Evolutionary conservation across 2,888 invertebrate species (phyloP).

Genomic region (Drosophila algonquin): DNA sequence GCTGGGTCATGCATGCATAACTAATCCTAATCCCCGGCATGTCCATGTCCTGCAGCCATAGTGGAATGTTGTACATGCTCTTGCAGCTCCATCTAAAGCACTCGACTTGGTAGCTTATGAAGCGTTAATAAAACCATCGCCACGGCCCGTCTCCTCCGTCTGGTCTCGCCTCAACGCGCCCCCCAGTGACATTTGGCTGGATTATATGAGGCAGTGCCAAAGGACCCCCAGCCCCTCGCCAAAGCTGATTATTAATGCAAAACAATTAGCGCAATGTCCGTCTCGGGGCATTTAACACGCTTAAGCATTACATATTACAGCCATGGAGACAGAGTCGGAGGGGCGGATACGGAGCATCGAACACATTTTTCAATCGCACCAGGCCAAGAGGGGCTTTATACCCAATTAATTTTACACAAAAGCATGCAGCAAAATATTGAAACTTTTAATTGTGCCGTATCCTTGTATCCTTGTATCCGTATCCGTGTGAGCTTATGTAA

Average conservation of each 20-base stretch:
- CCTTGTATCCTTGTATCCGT: no score
- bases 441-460: conserved; percentile 39
- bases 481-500: background rate
- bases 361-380: conserved; percentile 20
- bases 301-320: conserved; percentile 30
- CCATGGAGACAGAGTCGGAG: no score
- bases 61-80: conserved; percentile 26
- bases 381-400: conserved; percentile 2
- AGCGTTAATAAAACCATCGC: conserved; percentile 30
- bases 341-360: background rate
- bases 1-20: conserved; percentile 38
- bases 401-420: conserved; percentile 32
- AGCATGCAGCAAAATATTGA: conserved; percentile 32
- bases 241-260: conserved; percentile 47
- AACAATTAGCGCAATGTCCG: conserved; percentile 51
- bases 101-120: conserved; percentile 22
- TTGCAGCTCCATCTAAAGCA: conserved; percentile 7
- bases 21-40: conserved; percentile 27
- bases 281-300: conserved; percentile 48
- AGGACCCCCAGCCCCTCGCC: background rate
- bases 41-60: conserved; percentile 35
- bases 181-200: conserved; percentile 16
- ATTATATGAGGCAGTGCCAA: conserved; percentile 16
- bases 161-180: background rate
- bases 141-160: background rate